Base-by-base conservation (phyloP, 2,113 vertebrate species). In the Bambusicola thoracicus region DNA sequence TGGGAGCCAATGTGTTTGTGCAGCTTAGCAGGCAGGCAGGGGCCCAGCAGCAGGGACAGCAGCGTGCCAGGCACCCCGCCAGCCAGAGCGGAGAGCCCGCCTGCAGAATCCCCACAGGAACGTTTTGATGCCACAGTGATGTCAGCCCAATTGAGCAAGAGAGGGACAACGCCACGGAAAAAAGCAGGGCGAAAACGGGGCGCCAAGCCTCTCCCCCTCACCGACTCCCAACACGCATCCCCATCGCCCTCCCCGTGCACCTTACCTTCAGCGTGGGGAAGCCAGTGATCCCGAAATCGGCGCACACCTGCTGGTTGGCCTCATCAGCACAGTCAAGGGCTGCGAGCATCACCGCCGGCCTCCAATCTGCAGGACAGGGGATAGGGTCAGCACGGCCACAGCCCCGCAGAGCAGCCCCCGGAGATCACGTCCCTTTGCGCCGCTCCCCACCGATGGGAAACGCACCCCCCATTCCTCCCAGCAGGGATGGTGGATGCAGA, bases 191-290 rank as follows among this genome's bases (percentile, higher is more conserved):
- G 15, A 63, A 86, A 74, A 8, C 13, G 36, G 32, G n/a, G 25
- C 25, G 7, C 34, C 5, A 15, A 27, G 11, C 24, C 29, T 27
- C 2, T 2, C 13, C 22, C 30, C 36, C 17, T 14, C 5, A 22
- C 30, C 55, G 2, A 32, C 32, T n/a, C 55, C 18, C 55, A 30
- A 30, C 14, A 17, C 12, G 11, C 56, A 9, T 56, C 80, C 93
- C 53, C 32, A 18, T 10, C 25, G 2, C 21, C 27, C 10, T 19
- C 27, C 27, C 18, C 56, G 29, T 8, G 17, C 34, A 15, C 22
- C 73, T 89, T 67, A 97, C 97, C 97, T 97, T 97, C 86, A 98
- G 91, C 0, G 97, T 98, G 3, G 98, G 98, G 87, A 98, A 98
- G 69, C 97, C 97, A 0, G 75, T 72, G 48, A 98, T 98, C 83